A percentile compares a stretch with the other conserved stretches of the same genome.
phyloP scores from a whole-genome alignment of 2,888 invertebrate genomes.

The Thymelicus sylvestris region DNA sequence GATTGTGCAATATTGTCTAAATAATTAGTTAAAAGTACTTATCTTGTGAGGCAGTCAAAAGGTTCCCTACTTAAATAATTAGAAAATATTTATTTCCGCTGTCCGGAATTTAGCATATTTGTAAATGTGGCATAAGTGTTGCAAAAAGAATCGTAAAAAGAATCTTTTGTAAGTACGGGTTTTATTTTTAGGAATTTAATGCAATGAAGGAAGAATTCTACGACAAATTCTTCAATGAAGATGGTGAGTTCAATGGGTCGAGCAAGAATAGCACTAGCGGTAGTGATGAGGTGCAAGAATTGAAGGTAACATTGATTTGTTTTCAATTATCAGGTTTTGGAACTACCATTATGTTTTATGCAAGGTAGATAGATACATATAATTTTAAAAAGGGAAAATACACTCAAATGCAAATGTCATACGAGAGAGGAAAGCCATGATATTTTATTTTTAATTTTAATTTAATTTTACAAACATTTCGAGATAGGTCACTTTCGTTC shows the following conservation, averaged over 20 bases:
- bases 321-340: background rate
- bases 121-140: conserved; percentile 6
- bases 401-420: too few species aligned
- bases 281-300: conserved; percentile 61
- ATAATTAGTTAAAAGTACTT: too few species aligned
- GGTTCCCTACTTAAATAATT: background rate
- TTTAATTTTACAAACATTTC: too few species aligned
- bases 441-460: too few species aligned
- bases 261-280: conserved; percentile 49
- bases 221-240: conserved; percentile 72
- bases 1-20: too few species aligned
- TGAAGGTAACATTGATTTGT: conserved; percentile 59
- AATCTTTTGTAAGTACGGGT: conserved; percentile 24
- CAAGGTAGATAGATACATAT: background rate
- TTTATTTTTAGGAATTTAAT: conserved; percentile 71
- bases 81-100: background rate
- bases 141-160: background rate
- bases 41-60: background rate
- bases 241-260: conserved; percentile 60
- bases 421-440: too few species aligned
- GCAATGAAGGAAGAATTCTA: conserved; percentile 74
- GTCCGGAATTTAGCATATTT: background rate
- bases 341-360: too few species aligned
- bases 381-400: too few species aligned
- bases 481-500: too few species aligned